Evolutionary conservation across 2,888 invertebrate genomes (phyloP), one percentile per base, ranked within the genome.

Genomic region (Eupeodes latifasciatus): DNA sequence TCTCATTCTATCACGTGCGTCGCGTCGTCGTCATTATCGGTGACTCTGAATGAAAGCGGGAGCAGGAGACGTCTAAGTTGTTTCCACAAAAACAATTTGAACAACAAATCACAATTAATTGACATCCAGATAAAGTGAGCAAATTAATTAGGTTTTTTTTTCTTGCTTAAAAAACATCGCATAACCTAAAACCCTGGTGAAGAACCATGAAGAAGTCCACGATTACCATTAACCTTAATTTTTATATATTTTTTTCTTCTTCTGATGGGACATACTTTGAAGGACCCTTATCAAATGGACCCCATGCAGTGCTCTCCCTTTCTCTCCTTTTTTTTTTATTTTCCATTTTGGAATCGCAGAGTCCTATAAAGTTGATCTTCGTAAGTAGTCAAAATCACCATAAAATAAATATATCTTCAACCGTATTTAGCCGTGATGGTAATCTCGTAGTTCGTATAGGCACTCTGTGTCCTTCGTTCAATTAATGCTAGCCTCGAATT

Each of bases 91-190:
- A 40, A 19, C 72, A 72, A 40, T 57, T 78, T 59, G 16, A n/a
- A 53, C 57, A 67, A 47, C 72, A 59, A 81, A 76, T 72, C 77
- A 66, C 81, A 77, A 67, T 61, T 77, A 77, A 85, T 85, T 85
- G 85, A 81, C 85, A 85, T 53, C 72, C 47, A 77, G 66, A 85
- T 85, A 77, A 77, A 85, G 81, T 81, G 57, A 64, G 53, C 81
- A 85, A 81, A 85, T 81, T 81, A 85, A 85, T 85, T 81, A 81
- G 67, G 34, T 53, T 85, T 81, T 67, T 44, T 49, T 47, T 62
- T 57, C 5, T 59, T 34, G 36, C 27, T 27, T 27, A 27, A 27
- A 27, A 27, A 34, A 61, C 47, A 72, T 47, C 16, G 44, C 49
- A 61, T 51, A 49, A 11, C 14, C 55, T 4, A 66, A 66, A 47